phyloP scores from a whole-genome alignment of 2,888 invertebrate genomes.

The Sphecodes monilicornis region DNA sequence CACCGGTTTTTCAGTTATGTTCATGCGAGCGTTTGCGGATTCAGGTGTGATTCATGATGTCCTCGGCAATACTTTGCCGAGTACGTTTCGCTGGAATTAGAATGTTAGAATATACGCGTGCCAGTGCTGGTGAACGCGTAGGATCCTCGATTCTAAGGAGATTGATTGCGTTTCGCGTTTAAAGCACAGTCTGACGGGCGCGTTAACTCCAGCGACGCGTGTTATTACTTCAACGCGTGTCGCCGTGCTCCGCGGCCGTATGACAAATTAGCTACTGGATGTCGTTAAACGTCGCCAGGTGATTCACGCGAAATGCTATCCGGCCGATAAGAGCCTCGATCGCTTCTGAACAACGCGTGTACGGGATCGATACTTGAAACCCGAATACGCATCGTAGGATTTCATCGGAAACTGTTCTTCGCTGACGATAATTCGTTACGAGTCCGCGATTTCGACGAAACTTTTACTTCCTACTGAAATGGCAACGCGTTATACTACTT shows the following conservation, averaged over 20 bases:
- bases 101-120: slow-evolving; percentile 14
- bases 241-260: slow-evolving; percentile 61
- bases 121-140: not conserved
- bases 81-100: slow-evolving; percentile 27
- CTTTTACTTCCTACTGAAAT: not conserved
- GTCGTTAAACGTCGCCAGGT: slow-evolving; percentile 72
- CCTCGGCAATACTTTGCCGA: not conserved
- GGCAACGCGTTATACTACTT: not conserved
- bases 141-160: slow-evolving; percentile 40
- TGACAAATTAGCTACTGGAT: slow-evolving; percentile 71
- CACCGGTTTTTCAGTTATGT: not conserved
- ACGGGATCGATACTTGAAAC: slow-evolving; percentile 58
- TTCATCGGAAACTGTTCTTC: slow-evolving; percentile 19
- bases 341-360: slow-evolving; percentile 51
- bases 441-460: not conserved
- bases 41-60: not conserved
- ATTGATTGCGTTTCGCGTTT: slow-evolving; percentile 60
- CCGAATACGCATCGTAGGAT: slow-evolving; percentile 46
- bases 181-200: slow-evolving; percentile 46
- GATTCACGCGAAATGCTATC: slow-evolving; percentile 73
- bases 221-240: slow-evolving; percentile 71
- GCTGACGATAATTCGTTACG: too few species aligned
- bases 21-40: too few species aligned
- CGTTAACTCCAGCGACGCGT: slow-evolving; percentile 60
- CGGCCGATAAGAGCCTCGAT: slow-evolving; percentile 67